These are phyloP conservation scores for Charanyca ferruginea DNA, from an alignment of 2,888 invertebrate genomes.

Conservation along the genomic window DNA sequence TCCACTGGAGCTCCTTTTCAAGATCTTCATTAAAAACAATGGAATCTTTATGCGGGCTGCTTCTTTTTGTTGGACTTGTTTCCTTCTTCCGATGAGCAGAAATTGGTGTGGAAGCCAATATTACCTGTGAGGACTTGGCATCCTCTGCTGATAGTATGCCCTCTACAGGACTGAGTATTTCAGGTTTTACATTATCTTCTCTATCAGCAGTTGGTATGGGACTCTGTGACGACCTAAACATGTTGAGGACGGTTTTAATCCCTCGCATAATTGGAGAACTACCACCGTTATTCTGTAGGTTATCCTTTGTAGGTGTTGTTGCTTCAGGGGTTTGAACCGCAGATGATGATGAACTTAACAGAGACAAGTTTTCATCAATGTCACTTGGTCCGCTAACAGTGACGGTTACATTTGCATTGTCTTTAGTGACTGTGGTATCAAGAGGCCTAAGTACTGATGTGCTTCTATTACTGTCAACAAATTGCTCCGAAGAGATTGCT, in stretches of 20 bases:
- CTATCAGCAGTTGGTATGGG: constrained; percentile 77
- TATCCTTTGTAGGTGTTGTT: constrained; percentile 84
- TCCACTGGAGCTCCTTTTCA: constrained; percentile 85
- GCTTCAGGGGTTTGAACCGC: constrained; percentile 81
- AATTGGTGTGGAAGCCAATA: constrained; percentile 82
- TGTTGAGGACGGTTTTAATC: constrained; percentile 84
- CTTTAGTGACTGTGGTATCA: constrained; percentile 65
- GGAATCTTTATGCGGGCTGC: constrained; percentile 83
- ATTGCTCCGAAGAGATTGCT: constrained; percentile 72
- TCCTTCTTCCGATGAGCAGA: constrained; percentile 72
- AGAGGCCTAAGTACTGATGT: constrained; percentile 71
- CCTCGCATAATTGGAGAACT: constrained; percentile 86
- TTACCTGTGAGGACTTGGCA: constrained; percentile 49
- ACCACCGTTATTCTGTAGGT: constrained; percentile 76
- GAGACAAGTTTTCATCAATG: constrained; percentile 79
- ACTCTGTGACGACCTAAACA: constrained; percentile 87
- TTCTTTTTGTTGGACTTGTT: constrained; percentile 73
- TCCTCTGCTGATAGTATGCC: constrained; percentile 45
- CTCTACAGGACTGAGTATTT: constrained; percentile 47
- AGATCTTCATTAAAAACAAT: constrained; percentile 85
- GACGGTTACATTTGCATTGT: constrained; percentile 73
- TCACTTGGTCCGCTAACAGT: constrained; percentile 73
- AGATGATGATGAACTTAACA: constrained; percentile 82
- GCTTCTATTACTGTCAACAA: constrained; percentile 72
- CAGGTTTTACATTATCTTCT: constrained; percentile 53